Evolutionary conservation across 2,888 invertebrate genomes (phyloP), one percentile per base, ranked within the genome.

Genomic region (Patella pellucida): DNA sequence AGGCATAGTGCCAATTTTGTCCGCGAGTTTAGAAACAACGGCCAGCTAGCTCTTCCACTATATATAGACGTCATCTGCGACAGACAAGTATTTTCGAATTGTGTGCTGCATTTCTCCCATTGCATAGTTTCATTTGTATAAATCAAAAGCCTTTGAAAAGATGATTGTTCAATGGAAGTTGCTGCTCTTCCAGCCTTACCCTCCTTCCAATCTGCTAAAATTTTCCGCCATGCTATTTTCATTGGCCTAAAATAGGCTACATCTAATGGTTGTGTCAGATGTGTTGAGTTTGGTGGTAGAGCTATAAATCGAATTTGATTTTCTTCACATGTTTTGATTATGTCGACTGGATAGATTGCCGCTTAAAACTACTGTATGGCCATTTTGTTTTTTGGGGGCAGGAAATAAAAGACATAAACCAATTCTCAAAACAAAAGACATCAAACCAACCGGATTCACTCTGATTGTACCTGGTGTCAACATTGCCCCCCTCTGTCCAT

Each of bases 401-500:
- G 4, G 31, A 31, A 31, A 31, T 78, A 27, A 80, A 27, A 41
- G 73, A 76, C 51, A 80, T 23, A 76, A 90, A 88, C 90, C 89
- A 89, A 75, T 89, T 88, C 69, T 79, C 79, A 78, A 90, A 89
- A 56, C 71, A 73, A 11, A 62, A 31, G 31, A 72, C 27, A 72
- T 88, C 85, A 78, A 89, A 88, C 89, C 88, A 89, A 2, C 88
- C 91, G 67, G 86, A 87, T 71, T 79, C 77, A 3, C 89, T 86
- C 1, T 90, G 52, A 79, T 91, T 91, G 79, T 91, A 92, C 7
- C 89, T 71, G 12, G 76, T 87, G 56, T 69, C 86, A 82, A 71
- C 72, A n/a, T 91, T 91, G 7, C 91, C 92, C 69, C 88, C 87
- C 79, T 82, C 81, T 11, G 83, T 86, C 92, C 92, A 92, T 14